Evolutionary conservation across 2,888 invertebrate genomes (phyloP).

Genomic region (Cheilosia soror): DNA sequence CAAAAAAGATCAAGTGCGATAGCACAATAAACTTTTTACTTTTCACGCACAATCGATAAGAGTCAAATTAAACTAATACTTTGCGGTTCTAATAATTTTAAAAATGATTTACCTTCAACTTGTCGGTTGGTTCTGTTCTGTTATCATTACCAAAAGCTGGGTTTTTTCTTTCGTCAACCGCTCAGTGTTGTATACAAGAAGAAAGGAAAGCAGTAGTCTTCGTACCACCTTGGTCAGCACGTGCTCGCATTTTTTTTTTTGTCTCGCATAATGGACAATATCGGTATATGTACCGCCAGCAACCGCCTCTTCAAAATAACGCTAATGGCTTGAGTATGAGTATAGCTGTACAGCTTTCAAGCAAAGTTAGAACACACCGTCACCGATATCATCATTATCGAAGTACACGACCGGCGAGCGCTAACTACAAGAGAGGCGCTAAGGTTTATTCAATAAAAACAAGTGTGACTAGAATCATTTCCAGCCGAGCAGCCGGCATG

Average conservation of each 20-base stretch:
- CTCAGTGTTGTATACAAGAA: neutral
- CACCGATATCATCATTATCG: slow-evolving; percentile 2
- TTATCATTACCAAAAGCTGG: no score
- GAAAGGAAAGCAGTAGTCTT: neutral
- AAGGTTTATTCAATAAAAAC: slow-evolving; percentile 53
- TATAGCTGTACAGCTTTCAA: slow-evolving; percentile 14
- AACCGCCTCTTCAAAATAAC: neutral
- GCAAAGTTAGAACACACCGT: neutral
- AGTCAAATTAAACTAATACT: no score
- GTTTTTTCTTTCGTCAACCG: no score
- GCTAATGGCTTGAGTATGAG: neutral
- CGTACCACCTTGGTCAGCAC: neutral
- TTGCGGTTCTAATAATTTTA: no score
- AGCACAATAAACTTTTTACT: neutral
- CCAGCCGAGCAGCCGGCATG: slow-evolving; percentile 59
- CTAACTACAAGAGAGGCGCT: slow-evolving; percentile 6
- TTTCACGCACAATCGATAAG: no score
- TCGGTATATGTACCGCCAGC: slow-evolving; percentile 12
- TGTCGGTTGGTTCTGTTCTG: no score
- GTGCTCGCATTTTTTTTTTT: no score
- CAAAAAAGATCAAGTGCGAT: neutral
- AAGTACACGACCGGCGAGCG: neutral
- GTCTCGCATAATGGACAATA: slow-evolving; percentile 40
- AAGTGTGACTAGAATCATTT: slow-evolving; percentile 55
- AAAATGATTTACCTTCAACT: no score